Evolutionary conservation across 1,140 invertebrate species (phyloP).

Genomic region (Oscheius sp.): DNA sequence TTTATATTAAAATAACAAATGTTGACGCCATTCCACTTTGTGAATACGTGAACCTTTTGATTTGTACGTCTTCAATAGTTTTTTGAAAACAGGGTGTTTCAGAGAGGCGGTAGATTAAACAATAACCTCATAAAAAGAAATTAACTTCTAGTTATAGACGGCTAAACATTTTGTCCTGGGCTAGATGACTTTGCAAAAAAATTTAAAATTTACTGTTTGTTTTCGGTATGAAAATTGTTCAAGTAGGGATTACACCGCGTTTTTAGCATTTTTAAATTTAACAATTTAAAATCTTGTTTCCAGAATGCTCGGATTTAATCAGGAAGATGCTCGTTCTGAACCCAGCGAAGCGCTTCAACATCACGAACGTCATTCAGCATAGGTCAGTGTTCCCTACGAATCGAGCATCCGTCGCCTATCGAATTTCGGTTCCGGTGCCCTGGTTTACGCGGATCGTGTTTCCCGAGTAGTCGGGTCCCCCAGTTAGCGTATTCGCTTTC

Average conservation of each 20-base stretch:
- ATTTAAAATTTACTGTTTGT: slow-evolving; percentile 10
- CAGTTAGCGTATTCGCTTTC: not conserved
- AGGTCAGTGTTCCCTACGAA: slow-evolving; percentile 12
- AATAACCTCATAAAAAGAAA: too few species aligned
- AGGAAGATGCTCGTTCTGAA: slow-evolving; percentile 87
- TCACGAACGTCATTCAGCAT: slow-evolving; percentile 26
- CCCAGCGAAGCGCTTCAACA: slow-evolving; percentile 75
- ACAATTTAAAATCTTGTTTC: slow-evolving; percentile 61
- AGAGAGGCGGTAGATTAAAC: too few species aligned
- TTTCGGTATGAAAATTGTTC: too few species aligned
- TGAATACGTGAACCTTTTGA: too few species aligned
- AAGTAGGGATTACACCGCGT: too few species aligned
- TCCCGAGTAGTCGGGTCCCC: not conserved
- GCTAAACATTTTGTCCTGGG: too few species aligned
- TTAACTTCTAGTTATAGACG: too few species aligned
- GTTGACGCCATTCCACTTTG: too few species aligned
- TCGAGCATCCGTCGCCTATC: not conserved
- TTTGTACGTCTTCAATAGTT: too few species aligned
- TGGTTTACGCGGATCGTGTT: slow-evolving; percentile 2
- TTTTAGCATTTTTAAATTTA: too few species aligned
- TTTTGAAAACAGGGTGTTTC: too few species aligned
- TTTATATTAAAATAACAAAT: too few species aligned
- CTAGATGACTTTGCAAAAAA: not conserved
- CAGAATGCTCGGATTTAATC: slow-evolving; percentile 86
- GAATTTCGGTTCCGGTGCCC: not conserved